Conservation (phyloP, 2,797 vertebrate genomes). For the Microctenopoma lineatum region DNA sequence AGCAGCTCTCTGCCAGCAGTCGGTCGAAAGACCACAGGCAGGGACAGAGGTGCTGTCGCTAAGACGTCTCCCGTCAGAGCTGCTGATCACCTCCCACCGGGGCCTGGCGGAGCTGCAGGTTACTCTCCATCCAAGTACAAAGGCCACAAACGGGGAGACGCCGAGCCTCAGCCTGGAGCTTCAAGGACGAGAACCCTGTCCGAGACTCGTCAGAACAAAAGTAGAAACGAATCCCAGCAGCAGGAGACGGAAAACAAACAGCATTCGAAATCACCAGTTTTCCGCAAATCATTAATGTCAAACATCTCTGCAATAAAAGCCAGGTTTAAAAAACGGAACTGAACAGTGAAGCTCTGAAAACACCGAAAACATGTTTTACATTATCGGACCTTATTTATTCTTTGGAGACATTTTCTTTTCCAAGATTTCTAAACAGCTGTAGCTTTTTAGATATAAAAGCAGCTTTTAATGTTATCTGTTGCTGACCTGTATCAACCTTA, state of each 20-base stretch:
- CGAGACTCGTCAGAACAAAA: neutral
- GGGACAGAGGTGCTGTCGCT: accelerated
- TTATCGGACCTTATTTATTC: too few species aligned
- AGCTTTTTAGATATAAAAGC: too few species aligned
- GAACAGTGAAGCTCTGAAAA: neutral
- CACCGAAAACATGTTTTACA: neutral
- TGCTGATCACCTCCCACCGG: conserved; percentile 14
- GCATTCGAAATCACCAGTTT: neutral
- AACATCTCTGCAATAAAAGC: too few species aligned
- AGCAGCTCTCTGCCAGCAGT: conserved; percentile 64
- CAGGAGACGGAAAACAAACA: neutral
- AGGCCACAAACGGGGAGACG: neutral
- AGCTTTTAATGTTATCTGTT: too few species aligned
- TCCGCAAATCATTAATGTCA: accelerated
- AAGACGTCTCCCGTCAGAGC: neutral
- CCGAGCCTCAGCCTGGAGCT: accelerated
- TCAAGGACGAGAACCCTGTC: accelerated
- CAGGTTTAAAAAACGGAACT: neutral
- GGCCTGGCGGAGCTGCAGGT: neutral
- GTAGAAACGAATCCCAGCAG: accelerated
- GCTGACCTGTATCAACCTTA: too few species aligned
- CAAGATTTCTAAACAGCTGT: too few species aligned
- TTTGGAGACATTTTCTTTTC: too few species aligned
- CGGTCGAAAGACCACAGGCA: neutral
- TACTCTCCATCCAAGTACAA: conserved; percentile 29